Percentiles rank a stretch among this genome's conserved stretches.
phyloP scores from a whole-genome alignment of 1,140 invertebrate species.

The Sminthurinus signatus region DNA sequence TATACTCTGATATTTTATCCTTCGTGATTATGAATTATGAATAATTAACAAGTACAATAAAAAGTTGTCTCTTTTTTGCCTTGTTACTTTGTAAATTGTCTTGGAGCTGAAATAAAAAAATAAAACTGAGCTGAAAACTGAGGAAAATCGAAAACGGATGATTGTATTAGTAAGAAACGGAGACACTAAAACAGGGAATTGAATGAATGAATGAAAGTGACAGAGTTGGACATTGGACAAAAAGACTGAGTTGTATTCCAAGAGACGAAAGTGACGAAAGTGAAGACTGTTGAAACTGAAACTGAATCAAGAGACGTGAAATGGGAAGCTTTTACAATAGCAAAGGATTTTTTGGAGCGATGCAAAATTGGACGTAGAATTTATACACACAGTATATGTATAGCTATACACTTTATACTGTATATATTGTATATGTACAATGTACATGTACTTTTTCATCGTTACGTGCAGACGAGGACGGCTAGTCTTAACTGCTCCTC shows the following conservation, averaged over 20 bases:
- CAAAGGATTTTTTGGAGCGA: conserved; percentile 42
- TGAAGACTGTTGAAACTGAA: background rate
- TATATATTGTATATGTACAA: too few species aligned
- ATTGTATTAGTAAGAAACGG: background rate
- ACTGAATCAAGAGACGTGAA: conserved; percentile 3
- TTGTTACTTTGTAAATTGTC: too few species aligned
- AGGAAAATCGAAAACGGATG: background rate
- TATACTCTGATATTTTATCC: too few species aligned
- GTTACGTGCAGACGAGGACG: too few species aligned
- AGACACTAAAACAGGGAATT: background rate
- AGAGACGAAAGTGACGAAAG: conserved; percentile 9
- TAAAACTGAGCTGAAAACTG: background rate
- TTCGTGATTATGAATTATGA: too few species aligned
- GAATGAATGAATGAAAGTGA: background rate
- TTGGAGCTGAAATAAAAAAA: too few species aligned
- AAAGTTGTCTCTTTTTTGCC: too few species aligned
- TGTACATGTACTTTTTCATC: too few species aligned
- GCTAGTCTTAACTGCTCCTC: conserved; percentile 9
- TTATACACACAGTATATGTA: too few species aligned
- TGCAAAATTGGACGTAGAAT: conserved; percentile 44
- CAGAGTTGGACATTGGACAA: conserved; percentile 1
- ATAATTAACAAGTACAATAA: too few species aligned
- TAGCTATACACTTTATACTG: conserved; percentile 43
- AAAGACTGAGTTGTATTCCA: too few species aligned
- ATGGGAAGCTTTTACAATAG: conserved; percentile 19